Conservation (phyloP, 2,888 invertebrate genomes). For the Brachycybe producta region DNA sequence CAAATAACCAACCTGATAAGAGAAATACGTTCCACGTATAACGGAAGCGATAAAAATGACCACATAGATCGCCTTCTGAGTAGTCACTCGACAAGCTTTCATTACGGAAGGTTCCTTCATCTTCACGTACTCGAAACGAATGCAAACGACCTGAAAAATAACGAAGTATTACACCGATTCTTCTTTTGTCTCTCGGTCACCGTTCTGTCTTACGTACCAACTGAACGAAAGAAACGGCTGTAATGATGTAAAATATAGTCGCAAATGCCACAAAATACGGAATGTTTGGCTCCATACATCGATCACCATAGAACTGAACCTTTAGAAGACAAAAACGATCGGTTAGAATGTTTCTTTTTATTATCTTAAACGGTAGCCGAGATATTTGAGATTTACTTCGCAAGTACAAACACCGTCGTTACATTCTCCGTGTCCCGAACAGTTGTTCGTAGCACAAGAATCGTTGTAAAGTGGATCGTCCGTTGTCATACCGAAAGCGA, state of each 20-base stretch:
- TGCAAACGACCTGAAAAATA: constrained; percentile 24
- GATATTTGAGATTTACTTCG: constrained; percentile 49
- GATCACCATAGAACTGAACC: constrained; percentile 62
- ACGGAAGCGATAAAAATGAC: constrained; percentile 73
- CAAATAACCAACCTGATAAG: constrained; percentile 77
- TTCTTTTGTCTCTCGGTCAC: not conserved
- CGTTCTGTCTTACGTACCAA: constrained; percentile 42
- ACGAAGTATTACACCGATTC: constrained; percentile 1
- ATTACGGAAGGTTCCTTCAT: constrained; percentile 69
- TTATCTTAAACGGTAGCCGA: no score
- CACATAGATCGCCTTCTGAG: constrained; percentile 76
- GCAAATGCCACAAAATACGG: constrained; percentile 54
- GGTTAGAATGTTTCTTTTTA: not conserved
- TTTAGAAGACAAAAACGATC: constrained; percentile 28
- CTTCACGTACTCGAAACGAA: constrained; percentile 41
- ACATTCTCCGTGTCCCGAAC: constrained; percentile 83
- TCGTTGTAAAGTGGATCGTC: not conserved
- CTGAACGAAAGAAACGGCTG: constrained; percentile 70
- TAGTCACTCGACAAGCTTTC: constrained; percentile 71
- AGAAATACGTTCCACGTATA: constrained; percentile 76
- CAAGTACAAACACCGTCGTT: constrained; percentile 82
- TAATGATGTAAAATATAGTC: constrained; percentile 63
- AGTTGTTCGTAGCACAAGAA: constrained; percentile 57
- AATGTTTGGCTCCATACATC: constrained; percentile 68
- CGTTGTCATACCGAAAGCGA: not conserved